Base-by-base conservation (phyloP, 2,888 invertebrate genomes). In the Pilophorus perplexus region DNA sequence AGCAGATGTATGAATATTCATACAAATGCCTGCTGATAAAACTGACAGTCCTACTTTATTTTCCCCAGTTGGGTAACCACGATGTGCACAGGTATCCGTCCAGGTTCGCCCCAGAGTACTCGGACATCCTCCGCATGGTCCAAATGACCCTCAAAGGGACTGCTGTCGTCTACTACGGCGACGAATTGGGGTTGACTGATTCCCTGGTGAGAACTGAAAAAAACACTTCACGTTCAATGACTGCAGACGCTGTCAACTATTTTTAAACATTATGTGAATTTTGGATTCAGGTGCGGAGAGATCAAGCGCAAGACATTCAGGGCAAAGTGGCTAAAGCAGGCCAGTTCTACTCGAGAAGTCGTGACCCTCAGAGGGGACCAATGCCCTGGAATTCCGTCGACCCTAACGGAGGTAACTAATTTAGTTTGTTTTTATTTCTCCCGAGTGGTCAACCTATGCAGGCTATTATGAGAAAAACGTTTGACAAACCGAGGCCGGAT, bases 51-150 rank as follows among this genome's bases (percentile, higher is more conserved):
- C n/a, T n/a, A n/a, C n/a, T n/a, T 33, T 6, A 33, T 33, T 33
- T 33, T 12, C 6, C 33, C 6, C 68, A 85, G 85, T 80, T 89
- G 74, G 90, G 90, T 54, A 91, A 91, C 75, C 90, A 91, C 72
- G 91, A 91, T 75, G 83, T 85, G 50, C 80, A 77, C 40, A 82
- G 91, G 71, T 82, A 85, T 12, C 87, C 85, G 0, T 82, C 86
- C 0, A 82, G 90, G 71, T 86, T 84, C 69, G 88, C 88, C 0
- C 78, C 80, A 3, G 80, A 83, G 64, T 79, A 87, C 72, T 84
- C 86, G 0, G 91, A 93, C 76, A 88, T 86, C n/a, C 82, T 93
- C 74, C 89, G 90, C 75, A 90, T 93, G 87, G 76, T 96, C 62
- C 79, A 86, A 16, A 79, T 91, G 74, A 80, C 93, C 16, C 79